These are phyloP conservation scores for Philereme vetulata DNA, from an alignment of 2,888 invertebrate species.

Conservation along the genomic window DNA sequence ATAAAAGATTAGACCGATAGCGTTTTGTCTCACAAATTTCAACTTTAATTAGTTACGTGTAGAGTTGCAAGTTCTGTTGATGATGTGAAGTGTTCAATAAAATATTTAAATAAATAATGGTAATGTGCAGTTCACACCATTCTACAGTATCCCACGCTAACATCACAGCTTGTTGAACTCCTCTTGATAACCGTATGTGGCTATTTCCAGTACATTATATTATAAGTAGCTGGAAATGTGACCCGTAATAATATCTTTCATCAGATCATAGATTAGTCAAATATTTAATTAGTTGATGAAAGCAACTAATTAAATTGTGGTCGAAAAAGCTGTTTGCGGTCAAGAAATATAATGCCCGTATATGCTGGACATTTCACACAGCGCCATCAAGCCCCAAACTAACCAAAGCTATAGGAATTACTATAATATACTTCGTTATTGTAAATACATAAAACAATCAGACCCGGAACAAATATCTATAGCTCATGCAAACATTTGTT, in stretches of 20 bases:
- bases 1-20: constrained; percentile 51
- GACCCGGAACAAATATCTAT: no score
- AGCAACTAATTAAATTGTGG: not conserved
- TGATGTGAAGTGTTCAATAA: constrained; percentile 59
- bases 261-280: constrained; percentile 17
- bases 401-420: no score
- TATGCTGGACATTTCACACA: no score
- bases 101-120: constrained; percentile 69
- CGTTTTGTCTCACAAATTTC: constrained; percentile 25
- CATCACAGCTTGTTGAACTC: constrained; percentile 15
- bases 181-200: constrained; percentile 18
- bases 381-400: no score
- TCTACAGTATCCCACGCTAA: constrained; percentile 32
- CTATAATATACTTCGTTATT: no score
- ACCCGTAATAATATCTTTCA: constrained; percentile 5
- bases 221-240: constrained; percentile 15
- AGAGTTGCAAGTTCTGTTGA: constrained; percentile 34
- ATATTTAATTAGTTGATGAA: constrained; percentile 10
- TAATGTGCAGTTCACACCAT: constrained; percentile 70
- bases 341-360: no score
- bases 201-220: not conserved
- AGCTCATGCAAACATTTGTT: no score
- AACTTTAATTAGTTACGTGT: constrained; percentile 37
- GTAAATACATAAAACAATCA: no score
- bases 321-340: no score